phyloP scores from a whole-genome alignment of 2,888 invertebrate species.

The Diploptera punctata region DNA sequence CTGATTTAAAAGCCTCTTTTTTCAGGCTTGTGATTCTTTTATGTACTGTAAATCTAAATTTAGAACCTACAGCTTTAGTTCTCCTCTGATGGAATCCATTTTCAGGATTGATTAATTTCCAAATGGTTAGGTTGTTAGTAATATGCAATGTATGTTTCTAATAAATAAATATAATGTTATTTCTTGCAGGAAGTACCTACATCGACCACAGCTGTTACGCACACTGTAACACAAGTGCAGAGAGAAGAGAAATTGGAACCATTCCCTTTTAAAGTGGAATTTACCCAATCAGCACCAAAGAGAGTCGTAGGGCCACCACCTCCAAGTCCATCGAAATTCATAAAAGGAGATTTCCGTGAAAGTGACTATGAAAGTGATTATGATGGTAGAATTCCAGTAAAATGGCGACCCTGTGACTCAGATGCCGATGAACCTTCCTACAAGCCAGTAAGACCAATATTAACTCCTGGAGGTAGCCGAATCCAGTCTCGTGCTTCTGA shows the following conservation, averaged over 20 bases:
- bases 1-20: too few relatives aligned
- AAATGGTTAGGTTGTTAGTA: too few relatives aligned
- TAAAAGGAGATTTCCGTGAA: slow-evolving; percentile 68
- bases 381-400: slow-evolving; percentile 63
- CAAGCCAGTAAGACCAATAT: slow-evolving; percentile 64
- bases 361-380: slow-evolving; percentile 78
- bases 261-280: slow-evolving; percentile 57
- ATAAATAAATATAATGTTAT: too few relatives aligned
- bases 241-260: slow-evolving; percentile 52
- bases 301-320: slow-evolving; percentile 55
- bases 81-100: too few relatives aligned
- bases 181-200: slow-evolving; percentile 63
- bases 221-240: slow-evolving; percentile 23
- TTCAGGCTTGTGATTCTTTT: too few relatives aligned
- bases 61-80: too few relatives aligned
- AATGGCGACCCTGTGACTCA: slow-evolving; percentile 64
- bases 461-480: slow-evolving; percentile 58
- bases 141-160: too few relatives aligned
- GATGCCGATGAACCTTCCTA: slow-evolving; percentile 62
- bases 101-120: too few relatives aligned
- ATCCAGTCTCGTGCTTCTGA: slow-evolving; percentile 56
- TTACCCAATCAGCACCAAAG: slow-evolving; percentile 50
- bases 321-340: slow-evolving; percentile 69
- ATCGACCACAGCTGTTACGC: slow-evolving; percentile 55
- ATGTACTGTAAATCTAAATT: too few relatives aligned